phyloP scores from a whole-genome alignment of 2,113 vertebrate genomes.

The Scomber scombrus region DNA sequence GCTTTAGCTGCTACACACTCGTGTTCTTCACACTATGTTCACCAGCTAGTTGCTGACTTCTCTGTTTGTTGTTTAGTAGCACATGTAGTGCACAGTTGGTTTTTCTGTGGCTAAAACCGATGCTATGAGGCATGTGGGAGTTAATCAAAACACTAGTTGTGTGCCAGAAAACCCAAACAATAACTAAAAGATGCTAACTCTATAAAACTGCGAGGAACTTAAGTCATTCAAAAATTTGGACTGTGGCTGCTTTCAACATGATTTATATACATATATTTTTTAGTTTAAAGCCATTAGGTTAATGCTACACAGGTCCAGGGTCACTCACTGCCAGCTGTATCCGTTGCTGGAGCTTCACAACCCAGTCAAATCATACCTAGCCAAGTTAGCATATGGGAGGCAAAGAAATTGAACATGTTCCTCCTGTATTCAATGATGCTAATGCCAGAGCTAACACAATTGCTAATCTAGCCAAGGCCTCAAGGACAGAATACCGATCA shows the following conservation, averaged over 20 bases:
- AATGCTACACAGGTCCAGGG: constrained; percentile 18
- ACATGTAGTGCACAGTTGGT: no score
- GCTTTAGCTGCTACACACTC: background rate
- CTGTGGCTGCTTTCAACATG: background rate
- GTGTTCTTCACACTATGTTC: background rate
- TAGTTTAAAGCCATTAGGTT: background rate
- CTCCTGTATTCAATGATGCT: constrained; percentile 55
- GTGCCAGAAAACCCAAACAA: no score
- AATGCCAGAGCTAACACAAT: constrained; percentile 65
- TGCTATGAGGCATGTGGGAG: no score
- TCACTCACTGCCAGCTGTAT: constrained; percentile 14
- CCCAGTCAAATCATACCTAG: constrained; percentile 25
- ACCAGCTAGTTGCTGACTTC: background rate
- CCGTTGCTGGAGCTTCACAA: constrained; percentile 13
- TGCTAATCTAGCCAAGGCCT: constrained; percentile 68
- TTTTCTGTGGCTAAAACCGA: no score
- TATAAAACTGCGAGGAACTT: background rate
- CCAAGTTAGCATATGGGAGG: constrained; percentile 53
- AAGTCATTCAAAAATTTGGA: constrained; percentile 8
- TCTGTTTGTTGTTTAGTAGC: no score
- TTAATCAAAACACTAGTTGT: no score
- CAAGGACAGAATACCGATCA: constrained; percentile 77
- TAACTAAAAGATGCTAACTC: background rate
- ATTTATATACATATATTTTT: background rate
- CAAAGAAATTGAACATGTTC: constrained; percentile 49